These are phyloP conservation scores for Caradrina kadenii DNA, from an alignment of 2,888 invertebrate species.

Conservation along the genomic window DNA sequence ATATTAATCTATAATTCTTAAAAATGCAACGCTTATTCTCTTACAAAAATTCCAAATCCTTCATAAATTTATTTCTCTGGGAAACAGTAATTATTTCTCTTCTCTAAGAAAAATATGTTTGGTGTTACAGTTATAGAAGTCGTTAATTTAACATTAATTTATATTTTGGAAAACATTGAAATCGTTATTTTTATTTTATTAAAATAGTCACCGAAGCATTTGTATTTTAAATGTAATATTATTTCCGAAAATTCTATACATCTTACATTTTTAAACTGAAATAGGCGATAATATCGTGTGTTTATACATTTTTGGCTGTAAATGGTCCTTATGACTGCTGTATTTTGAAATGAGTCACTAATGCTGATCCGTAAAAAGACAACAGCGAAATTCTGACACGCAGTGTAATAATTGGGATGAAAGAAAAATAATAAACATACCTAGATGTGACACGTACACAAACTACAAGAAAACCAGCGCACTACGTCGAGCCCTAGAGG, in stretches of 20 bases:
- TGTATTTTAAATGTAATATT: conserved; percentile 49
- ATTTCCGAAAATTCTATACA: conserved; percentile 48
- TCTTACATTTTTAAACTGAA: conserved; percentile 57
- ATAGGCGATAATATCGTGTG: conserved; percentile 49
- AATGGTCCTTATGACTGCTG: conserved; percentile 48
- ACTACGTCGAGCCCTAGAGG: conserved; percentile 41
- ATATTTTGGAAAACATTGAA: conserved; percentile 55
- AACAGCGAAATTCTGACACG: conserved; percentile 81
- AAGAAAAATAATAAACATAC: conserved; percentile 34
- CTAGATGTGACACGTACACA: conserved; percentile 9
- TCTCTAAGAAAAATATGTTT: conserved; percentile 62
- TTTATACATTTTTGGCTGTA: conserved; percentile 62
- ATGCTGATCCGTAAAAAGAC: conserved; percentile 60
- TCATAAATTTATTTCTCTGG: conserved; percentile 45
- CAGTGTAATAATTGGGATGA: conserved; percentile 47
- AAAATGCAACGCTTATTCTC: conserved; percentile 57
- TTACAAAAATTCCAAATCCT: conserved; percentile 42
- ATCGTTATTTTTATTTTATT: conserved; percentile 56
- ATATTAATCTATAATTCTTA: conserved; percentile 50
- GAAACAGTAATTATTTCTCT: conserved; percentile 48
- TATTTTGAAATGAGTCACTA: conserved; percentile 26
- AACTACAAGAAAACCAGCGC: conserved; percentile 49
- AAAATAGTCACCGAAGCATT: conserved; percentile 61
- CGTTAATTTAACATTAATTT: conserved; percentile 55
- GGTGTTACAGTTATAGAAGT: conserved; percentile 56